Conservation (phyloP, 2,888 invertebrate genomes). For the Smittia aterrima region DNA sequence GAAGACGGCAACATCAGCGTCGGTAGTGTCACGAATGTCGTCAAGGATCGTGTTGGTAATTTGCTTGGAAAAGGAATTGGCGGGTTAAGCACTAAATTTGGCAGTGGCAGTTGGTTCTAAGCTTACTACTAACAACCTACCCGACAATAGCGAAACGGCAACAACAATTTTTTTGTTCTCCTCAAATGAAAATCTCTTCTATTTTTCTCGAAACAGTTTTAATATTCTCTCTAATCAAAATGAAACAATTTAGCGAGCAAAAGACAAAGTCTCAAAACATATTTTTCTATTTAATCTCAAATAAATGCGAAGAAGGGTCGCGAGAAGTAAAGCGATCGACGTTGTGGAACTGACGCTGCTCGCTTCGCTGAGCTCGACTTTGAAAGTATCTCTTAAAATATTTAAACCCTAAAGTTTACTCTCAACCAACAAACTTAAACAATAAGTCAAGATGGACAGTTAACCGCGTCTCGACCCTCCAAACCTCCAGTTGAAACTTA, state of each 20-base stretch:
- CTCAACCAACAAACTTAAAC: neutral
- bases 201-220: neutral
- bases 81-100: constrained; percentile 83
- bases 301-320: neutral
- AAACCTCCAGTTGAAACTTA: neutral
- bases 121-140: constrained; percentile 10
- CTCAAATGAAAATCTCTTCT: neutral
- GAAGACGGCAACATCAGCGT: constrained; percentile 73
- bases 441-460: neutral
- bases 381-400: neutral
- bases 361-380: neutral
- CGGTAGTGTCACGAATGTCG: constrained; percentile 77
- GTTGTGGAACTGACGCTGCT: neutral
- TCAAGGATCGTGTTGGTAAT: constrained; percentile 84
- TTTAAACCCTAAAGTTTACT: neutral
- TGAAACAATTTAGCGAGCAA: neutral
- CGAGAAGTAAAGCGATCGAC: neutral
- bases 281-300: constrained; percentile 7
- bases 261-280: neutral
- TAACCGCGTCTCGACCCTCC: no score
- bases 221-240: neutral
- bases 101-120: constrained; percentile 86
- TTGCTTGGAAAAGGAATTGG: constrained; percentile 89
- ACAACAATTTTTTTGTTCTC: neutral
- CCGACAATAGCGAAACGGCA: neutral